These are phyloP conservation scores for Hypomecis punctinalis DNA, from an alignment of 2,888 invertebrate species.

Conservation along the genomic window DNA sequence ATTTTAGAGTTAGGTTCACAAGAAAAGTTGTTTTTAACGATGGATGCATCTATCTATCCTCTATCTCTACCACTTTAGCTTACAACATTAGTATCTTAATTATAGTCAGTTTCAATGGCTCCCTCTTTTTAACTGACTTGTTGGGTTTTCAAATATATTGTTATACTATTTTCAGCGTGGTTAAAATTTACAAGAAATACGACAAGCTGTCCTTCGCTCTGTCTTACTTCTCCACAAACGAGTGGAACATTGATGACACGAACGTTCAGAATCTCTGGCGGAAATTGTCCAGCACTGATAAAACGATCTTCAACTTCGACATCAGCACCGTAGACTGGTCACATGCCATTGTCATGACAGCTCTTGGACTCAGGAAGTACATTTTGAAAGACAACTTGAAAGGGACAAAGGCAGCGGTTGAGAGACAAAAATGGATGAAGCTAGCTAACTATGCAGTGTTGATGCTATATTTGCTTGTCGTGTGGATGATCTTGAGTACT, in stretches of 20 bases:
- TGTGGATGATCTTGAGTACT: background rate
- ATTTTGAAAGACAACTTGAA: conserved; percentile 30
- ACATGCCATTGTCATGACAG: conserved; percentile 13
- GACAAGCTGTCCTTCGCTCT: conserved; percentile 10
- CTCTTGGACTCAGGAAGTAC: background rate
- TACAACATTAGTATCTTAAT: no score
- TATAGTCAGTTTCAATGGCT: no score
- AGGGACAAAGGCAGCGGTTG: conserved; percentile 6
- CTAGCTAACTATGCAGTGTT: background rate
- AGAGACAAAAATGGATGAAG: background rate
- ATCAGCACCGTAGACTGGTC: conserved; percentile 15
- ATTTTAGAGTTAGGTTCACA: no score
- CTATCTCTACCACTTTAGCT: no score
- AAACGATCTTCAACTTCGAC: conserved; percentile 34
- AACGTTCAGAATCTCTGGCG: conserved; percentile 23
- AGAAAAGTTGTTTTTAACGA: no score
- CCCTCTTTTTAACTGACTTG: no score
- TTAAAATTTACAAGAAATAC: conserved; percentile 36
- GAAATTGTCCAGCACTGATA: conserved; percentile 27
- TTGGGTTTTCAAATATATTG: no score
- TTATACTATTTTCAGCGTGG: background rate
- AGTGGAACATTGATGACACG: conserved; percentile 34
- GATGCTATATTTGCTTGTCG: background rate
- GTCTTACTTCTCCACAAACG: conserved; percentile 23
- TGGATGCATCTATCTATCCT: no score